Conservation (phyloP, 92 coral and sea anemone genomes). For the Porites cylindrica region DNA sequence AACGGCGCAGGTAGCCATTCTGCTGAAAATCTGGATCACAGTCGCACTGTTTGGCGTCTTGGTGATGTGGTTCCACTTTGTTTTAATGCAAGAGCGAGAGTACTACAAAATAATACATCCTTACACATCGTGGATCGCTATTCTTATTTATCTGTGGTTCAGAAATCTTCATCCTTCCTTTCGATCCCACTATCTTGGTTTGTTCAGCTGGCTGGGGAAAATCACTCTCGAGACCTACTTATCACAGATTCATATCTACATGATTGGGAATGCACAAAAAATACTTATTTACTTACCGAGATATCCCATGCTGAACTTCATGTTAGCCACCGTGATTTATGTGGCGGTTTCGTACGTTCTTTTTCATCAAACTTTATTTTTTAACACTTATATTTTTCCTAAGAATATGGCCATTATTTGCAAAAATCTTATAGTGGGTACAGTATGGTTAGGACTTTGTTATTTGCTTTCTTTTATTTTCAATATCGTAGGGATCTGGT, state of each 20-base stretch:
- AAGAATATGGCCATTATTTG: constrained; percentile 91
- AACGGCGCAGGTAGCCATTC: constrained; percentile 53
- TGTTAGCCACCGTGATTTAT: constrained; percentile 82
- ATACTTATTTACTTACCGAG: constrained; percentile 80
- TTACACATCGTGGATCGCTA: constrained; percentile 85
- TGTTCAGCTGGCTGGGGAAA: constrained; percentile 97
- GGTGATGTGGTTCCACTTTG: constrained; percentile 85
- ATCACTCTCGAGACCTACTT: constrained; percentile 93
- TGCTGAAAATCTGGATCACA: constrained; percentile 74
- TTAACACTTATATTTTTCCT: constrained; percentile 91
- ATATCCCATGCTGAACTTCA: constrained; percentile 96
- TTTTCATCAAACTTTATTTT: constrained; percentile 91
- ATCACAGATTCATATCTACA: constrained; percentile 96
- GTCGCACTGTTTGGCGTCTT: constrained; percentile 63
- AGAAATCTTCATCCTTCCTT: constrained; percentile 86
- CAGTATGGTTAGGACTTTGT: constrained; percentile 74
- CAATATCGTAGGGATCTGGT: constrained; percentile 82
- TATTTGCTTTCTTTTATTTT: constrained; percentile 82
- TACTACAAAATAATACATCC: constrained; percentile 87
- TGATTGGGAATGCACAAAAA: constrained; percentile 94
- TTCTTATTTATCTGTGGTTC: constrained; percentile 86
- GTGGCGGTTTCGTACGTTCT: constrained; percentile 93
- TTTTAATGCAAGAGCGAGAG: constrained; percentile 75
- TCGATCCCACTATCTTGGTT: constrained; percentile 82
- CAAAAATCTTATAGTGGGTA: constrained; percentile 80